Percentiles rank a stretch among this genome's conserved stretches.
These are phyloP conservation scores for Luffia ferchaultella DNA, from an alignment of 2,888 invertebrate species.

Conservation along the genomic window DNA sequence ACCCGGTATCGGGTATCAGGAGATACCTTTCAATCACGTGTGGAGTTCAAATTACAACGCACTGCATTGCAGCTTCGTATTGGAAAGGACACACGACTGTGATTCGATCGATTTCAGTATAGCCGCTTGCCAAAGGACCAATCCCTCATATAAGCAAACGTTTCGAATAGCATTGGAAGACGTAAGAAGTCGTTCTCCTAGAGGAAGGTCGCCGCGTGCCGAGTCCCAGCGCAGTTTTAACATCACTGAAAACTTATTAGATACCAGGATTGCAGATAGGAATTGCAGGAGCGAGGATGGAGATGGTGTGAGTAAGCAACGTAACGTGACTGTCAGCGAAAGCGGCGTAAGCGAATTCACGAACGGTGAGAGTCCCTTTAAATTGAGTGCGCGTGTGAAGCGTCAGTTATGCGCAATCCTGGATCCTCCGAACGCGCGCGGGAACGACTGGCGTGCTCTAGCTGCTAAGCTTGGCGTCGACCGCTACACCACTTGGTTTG, in stretches of 20 bases:
- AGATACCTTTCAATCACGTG: slow-evolving; percentile 89
- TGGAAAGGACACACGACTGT: slow-evolving; percentile 73
- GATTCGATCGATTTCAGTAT: slow-evolving; percentile 51
- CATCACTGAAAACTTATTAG: slow-evolving; percentile 55
- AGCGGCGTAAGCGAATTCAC: slow-evolving; percentile 69
- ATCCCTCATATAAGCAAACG: slow-evolving; percentile 57
- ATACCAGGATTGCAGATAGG: slow-evolving; percentile 35
- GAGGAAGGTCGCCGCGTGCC: slow-evolving; percentile 52
- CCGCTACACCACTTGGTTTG: slow-evolving; percentile 96
- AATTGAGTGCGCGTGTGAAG: slow-evolving; percentile 62
- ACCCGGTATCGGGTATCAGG: slow-evolving; percentile 86
- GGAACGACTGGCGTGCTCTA: slow-evolving; percentile 96
- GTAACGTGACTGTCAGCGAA: slow-evolving; percentile 67
- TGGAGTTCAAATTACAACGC: slow-evolving; percentile 89
- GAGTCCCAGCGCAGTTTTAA: slow-evolving; percentile 57
- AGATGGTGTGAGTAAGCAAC: slow-evolving; percentile 48
- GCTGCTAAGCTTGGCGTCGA: slow-evolving; percentile 93
- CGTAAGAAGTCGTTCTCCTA: slow-evolving; percentile 48
- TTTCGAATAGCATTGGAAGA: slow-evolving; percentile 57
- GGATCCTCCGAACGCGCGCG: slow-evolving; percentile 91
- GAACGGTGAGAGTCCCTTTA: slow-evolving; percentile 68
- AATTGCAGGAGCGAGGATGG: slow-evolving; percentile 49
- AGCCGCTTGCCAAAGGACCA: slow-evolving; percentile 54
- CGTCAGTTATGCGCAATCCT: slow-evolving; percentile 38
- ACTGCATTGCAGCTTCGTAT: slow-evolving; percentile 89